Conservation (phyloP, 2,113 vertebrate species). For the Trogon melanurus region DNA sequence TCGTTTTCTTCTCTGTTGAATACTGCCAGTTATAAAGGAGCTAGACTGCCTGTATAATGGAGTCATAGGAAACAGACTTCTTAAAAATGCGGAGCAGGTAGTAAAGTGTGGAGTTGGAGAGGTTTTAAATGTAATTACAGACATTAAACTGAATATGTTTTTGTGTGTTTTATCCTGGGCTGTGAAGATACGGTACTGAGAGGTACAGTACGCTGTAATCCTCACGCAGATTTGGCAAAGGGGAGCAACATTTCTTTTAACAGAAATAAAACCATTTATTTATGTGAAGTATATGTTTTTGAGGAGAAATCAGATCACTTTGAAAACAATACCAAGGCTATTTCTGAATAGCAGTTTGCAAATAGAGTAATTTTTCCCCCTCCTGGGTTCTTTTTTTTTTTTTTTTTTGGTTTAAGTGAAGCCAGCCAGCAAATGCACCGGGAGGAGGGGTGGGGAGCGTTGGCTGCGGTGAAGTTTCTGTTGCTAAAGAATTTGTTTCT, state of each 20-base stretch:
- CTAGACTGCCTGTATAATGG: background rate
- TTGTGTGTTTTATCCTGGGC: background rate
- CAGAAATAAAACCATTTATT: background rate
- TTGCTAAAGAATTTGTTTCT: slow-evolving; percentile 43
- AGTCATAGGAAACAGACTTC: background rate
- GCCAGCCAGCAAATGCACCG: background rate
- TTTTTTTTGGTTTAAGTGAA: background rate
- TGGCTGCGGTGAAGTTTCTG: slow-evolving; percentile 18
- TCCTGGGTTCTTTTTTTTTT: too few relatives aligned
- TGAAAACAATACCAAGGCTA: background rate
- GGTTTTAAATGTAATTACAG: background rate
- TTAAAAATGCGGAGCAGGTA: background rate
- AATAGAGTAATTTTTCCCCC: background rate
- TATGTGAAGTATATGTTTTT: fast-evolving
- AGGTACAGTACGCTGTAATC: background rate
- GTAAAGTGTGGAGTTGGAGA: background rate
- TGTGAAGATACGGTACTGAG: background rate
- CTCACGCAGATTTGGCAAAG: background rate
- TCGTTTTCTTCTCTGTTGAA: background rate
- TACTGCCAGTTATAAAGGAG: background rate
- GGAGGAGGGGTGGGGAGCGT: background rate
- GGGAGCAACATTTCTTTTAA: background rate
- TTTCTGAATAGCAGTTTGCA: background rate
- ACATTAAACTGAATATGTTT: background rate
- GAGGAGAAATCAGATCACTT: background rate